Evolutionary conservation across 2,797 vertebrate genomes (phyloP).

Genomic region (Brotogeris chrysoptera): DNA sequence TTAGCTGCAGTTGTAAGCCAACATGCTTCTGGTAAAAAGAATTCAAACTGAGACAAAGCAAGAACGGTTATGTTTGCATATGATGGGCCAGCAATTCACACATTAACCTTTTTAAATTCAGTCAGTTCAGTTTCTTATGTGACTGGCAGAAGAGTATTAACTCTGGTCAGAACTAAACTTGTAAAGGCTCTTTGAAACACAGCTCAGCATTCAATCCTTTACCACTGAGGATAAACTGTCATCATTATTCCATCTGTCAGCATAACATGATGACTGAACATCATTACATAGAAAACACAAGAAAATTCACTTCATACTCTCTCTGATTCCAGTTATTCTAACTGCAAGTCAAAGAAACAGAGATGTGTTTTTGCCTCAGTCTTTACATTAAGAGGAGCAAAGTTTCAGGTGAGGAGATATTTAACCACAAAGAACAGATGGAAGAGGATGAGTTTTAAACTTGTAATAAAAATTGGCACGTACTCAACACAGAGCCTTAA

Average conservation of each 20-base stretch:
- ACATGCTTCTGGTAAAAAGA: neutral
- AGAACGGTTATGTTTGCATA: neutral
- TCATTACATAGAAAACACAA: neutral
- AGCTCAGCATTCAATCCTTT: neutral
- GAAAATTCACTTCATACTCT: neutral
- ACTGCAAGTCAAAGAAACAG: neutral
- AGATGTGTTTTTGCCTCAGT: neutral
- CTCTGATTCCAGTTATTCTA: neutral
- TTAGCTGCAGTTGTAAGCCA: neutral
- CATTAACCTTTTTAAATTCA: neutral
- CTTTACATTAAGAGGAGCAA: neutral
- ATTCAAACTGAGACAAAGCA: neutral
- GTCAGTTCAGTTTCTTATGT: neutral
- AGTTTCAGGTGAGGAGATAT: neutral
- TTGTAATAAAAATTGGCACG: neutral
- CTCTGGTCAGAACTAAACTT: neutral
- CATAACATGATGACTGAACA: neutral
- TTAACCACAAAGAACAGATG: neutral
- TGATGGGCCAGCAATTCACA: neutral
- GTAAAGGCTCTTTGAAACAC: neutral
- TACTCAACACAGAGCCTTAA: neutral
- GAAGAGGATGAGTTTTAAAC: neutral
- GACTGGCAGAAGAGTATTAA: neutral
- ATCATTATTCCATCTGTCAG: neutral
- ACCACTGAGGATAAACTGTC: neutral